Conservation (phyloP, 2,797 vertebrate species). For the Champsocephalus gunnari region DNA sequence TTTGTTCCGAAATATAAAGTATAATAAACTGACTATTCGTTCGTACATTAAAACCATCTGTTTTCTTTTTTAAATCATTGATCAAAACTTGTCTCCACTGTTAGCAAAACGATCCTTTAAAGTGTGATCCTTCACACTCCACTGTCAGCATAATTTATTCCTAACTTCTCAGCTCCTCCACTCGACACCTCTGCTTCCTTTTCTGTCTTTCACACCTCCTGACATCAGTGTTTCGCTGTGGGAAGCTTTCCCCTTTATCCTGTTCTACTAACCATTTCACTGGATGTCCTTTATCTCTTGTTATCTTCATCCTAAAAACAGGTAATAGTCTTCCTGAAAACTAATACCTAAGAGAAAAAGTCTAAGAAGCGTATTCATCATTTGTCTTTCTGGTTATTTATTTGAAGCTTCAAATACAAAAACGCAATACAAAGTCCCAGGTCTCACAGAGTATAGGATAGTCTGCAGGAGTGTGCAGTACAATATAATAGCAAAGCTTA, state of each 20-base stretch:
- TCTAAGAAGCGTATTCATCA: background rate
- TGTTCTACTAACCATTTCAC: background rate
- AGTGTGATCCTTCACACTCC: background rate
- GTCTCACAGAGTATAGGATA: too few relatives aligned
- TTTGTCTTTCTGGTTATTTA: too few relatives aligned
- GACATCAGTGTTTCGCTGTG: background rate
- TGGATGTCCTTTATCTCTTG: background rate
- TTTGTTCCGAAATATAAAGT: background rate
- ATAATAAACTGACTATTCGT: background rate
- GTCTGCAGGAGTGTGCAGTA: too few relatives aligned
- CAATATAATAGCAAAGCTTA: too few relatives aligned
- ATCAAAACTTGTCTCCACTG: background rate
- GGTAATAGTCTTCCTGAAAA: background rate
- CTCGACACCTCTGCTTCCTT: slow-evolving; percentile 1
- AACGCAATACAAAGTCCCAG: too few relatives aligned
- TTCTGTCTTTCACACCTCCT: slow-evolving; percentile 9
- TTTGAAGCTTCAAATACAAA: too few relatives aligned
- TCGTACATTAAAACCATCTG: background rate
- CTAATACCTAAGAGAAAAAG: background rate
- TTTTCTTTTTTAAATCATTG: background rate
- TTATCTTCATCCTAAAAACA: background rate
- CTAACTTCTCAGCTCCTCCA: slow-evolving; percentile 5
- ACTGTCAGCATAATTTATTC: background rate
- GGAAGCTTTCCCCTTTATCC: background rate
- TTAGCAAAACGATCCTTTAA: background rate